Evolutionary conservation across 1,140 invertebrate species (phyloP), one percentile per base, ranked within the genome.

Genomic region (Pseudomyrmex gracilis): DNA sequence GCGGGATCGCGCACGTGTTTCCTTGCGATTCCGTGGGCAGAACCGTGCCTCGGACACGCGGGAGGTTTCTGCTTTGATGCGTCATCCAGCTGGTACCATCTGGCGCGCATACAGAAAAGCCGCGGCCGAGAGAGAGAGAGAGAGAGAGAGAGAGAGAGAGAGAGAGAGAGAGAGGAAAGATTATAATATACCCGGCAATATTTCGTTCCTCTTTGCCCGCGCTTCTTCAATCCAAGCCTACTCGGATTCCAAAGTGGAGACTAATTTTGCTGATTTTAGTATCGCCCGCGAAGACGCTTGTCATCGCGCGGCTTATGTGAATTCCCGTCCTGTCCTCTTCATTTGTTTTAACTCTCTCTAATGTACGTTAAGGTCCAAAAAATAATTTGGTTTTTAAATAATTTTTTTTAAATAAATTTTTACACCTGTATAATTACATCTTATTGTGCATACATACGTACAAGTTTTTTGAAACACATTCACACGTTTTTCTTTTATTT

Each of bases 1-100:
- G 20, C 15, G 22, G 2, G 47, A 24, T 34, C 43, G 34, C 58
- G 22, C 55, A 78, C 22, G 84, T 78, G 60, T 77, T 87, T 66
- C 82, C 61, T 53, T 49, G 77, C 71, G 78, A 74, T 83, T 85
- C 86, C 70, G 86, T 86, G 86, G 80, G 82, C 82, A 76, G 85
- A 84, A 88, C 86, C 74, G 71, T 74, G 55, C 76, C 58, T 83
- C 82, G 83, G 53, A 76, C 82, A 87, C 88, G 47, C 73, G 82
- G 67, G 74, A 90, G 87, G 85, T 85, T 89, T 89, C 83, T 80
- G 82, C 68, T 64, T 84, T 71, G 85, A 71, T 87, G 84, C 87
- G 85, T 89, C 90, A 90, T 89, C 82, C 88, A 84, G 83, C 83
- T 89, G 85, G 85, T 85, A 90, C 89, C 89, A 90, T 90, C 89